A percentile compares a stretch with the other conserved stretches of the same genome.
These are phyloP conservation scores for Tenthredo amoena DNA, from an alignment of 2,888 invertebrate species.

Conservation along the genomic window DNA sequence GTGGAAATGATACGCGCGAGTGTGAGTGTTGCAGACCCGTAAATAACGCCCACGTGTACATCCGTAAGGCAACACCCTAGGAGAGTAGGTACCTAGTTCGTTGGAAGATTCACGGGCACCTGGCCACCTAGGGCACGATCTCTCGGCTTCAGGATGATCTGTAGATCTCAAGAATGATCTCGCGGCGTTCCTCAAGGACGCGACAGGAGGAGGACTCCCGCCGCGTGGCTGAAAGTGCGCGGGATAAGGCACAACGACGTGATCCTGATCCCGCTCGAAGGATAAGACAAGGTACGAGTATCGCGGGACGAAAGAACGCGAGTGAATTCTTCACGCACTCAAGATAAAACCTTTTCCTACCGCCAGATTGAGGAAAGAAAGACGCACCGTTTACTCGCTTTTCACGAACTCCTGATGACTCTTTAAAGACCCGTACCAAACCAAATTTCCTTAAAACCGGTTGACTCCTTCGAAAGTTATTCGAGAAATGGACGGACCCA, in stretches of 20 bases:
- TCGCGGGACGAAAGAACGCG: not conserved
- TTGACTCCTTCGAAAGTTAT: not conserved
- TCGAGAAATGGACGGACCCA: not conserved
- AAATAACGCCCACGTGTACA: constrained; percentile 9
- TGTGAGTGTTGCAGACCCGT: constrained; percentile 6
- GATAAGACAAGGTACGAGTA: constrained; percentile 31
- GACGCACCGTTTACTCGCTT: not conserved
- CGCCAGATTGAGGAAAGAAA: not conserved
- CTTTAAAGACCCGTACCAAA: not conserved
- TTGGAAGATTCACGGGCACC: constrained; percentile 55
- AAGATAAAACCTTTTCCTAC: not conserved
- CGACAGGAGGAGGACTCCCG: constrained; percentile 27
- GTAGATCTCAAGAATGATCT: constrained; percentile 45
- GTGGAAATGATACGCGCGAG: not conserved
- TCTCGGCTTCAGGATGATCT: constrained; percentile 38
- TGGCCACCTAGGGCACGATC: constrained; percentile 42
- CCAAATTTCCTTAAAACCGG: not conserved
- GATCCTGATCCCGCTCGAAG: constrained; percentile 29
- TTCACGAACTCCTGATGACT: not conserved
- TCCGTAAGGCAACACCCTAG: constrained; percentile 13
- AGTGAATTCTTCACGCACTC: not conserved
- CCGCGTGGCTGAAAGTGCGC: constrained; percentile 44
- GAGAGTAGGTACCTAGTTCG: not conserved
- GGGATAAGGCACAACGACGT: constrained; percentile 42
- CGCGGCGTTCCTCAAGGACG: constrained; percentile 48